Evolutionary conservation across 1,140 invertebrate genomes (phyloP).

Genomic region (Apis florea): DNA sequence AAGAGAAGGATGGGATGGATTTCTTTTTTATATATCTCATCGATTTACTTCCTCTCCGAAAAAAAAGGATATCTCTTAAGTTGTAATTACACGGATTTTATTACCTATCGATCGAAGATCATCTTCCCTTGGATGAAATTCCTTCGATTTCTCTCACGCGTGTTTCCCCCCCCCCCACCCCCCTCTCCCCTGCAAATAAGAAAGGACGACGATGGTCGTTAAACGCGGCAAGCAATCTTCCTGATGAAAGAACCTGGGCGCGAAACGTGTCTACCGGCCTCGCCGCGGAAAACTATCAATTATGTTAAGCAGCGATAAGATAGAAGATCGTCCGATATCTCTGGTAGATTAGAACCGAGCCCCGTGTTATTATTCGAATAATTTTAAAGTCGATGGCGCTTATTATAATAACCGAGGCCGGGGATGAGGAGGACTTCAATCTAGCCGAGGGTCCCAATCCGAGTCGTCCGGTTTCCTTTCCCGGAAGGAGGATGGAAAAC

Average conservation of each 20-base stretch:
- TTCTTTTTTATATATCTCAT: no score
- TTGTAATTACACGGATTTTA: not conserved
- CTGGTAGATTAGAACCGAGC: not conserved
- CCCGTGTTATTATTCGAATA: conserved; percentile 38
- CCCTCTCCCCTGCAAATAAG: not conserved
- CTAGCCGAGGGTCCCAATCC: not conserved
- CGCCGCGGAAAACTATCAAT: conserved; percentile 20
- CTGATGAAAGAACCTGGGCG: conserved; percentile 13
- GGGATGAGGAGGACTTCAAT: not conserved
- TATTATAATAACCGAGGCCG: conserved; percentile 1
- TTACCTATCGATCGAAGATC: not conserved
- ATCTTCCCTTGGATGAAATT: not conserved
- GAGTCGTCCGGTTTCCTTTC: not conserved
- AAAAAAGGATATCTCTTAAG: not conserved
- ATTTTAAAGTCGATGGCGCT: not conserved
- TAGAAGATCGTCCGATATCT: conserved; percentile 7
- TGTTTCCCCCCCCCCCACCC: no score
- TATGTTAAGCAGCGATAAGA: conserved; percentile 10
- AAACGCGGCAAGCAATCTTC: conserved; percentile 1
- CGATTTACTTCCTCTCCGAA: not conserved
- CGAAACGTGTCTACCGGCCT: not conserved
- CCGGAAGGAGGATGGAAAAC: conserved; percentile 25
- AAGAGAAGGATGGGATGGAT: no score
- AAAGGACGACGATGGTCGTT: not conserved
- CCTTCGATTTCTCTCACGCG: not conserved